Evolutionary conservation across 1,140 invertebrate species (phyloP).

Genomic region (Papilio dardanus): DNA sequence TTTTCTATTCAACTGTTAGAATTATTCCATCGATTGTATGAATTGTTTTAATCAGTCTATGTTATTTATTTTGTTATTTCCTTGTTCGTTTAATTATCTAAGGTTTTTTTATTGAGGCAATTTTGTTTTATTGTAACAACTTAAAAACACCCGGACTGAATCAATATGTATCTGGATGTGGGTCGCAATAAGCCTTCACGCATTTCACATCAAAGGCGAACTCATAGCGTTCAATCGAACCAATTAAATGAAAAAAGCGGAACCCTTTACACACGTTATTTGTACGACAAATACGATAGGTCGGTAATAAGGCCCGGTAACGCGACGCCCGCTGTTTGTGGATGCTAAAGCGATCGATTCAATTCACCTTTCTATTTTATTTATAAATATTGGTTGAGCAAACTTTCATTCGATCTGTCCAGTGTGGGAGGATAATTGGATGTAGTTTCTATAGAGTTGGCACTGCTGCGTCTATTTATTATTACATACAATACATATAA

Average conservation of each 20-base stretch:
- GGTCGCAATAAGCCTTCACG: conserved; percentile 28
- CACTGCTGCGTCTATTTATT: neutral
- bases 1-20: neutral
- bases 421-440: neutral
- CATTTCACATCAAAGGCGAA: conserved; percentile 32
- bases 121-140: neutral
- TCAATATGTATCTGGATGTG: conserved; percentile 11
- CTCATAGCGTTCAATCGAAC: conserved; percentile 30
- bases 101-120: neutral
- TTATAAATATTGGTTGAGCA: conserved; percentile 10
- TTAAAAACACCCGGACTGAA: neutral
- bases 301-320: conserved; percentile 10
- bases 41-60: neutral
- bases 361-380: conserved; percentile 12
- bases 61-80: neutral
- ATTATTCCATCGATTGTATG: neutral
- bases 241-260: conserved; percentile 34
- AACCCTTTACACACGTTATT: conserved; percentile 29
- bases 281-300: conserved; percentile 18
- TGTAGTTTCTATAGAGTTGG: neutral
- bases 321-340: conserved; percentile 9
- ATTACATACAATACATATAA: too few species aligned
- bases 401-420: neutral
- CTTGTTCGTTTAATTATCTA: neutral
- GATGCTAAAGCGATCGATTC: conserved; percentile 19